Conservation (phyloP, 2,888 invertebrate genomes). For the Trichogramma evanescens region DNA sequence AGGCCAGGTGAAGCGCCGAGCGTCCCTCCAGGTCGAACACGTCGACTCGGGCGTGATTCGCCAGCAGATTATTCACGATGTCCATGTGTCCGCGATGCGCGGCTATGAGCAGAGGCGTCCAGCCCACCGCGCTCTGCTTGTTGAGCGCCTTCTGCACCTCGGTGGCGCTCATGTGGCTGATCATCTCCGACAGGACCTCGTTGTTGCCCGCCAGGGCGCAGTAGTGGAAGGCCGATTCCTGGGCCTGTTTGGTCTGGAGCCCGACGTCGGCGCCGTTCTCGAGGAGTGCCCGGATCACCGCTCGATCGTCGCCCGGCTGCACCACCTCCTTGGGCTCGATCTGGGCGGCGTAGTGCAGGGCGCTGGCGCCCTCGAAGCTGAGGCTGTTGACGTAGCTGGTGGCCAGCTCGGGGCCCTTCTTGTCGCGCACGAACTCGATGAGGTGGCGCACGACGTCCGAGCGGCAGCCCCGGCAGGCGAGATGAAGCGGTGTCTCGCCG, state of each 20-base stretch:
- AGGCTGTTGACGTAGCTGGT: constrained; percentile 80
- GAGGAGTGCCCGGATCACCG: constrained; percentile 82
- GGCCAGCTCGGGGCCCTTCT: constrained; percentile 69
- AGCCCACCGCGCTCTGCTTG: constrained; percentile 86
- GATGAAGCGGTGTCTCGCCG: constrained; percentile 92
- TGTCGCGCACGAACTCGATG: constrained; percentile 72
- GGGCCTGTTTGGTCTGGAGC: constrained; percentile 73
- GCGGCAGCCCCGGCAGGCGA: constrained; percentile 81
- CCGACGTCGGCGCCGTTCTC: constrained; percentile 88
- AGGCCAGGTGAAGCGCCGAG: constrained; percentile 91
- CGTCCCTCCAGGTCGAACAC: constrained; percentile 95
- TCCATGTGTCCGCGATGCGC: constrained; percentile 93
- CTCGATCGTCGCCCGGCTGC: constrained; percentile 67
- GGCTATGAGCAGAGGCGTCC: constrained; percentile 95
- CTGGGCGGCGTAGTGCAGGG: constrained; percentile 90
- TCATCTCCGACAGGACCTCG: constrained; percentile 89
- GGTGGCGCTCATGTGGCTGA: constrained; percentile 79
- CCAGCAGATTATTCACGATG: constrained; percentile 79
- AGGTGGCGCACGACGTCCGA: constrained; percentile 82
- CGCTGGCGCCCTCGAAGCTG: constrained; percentile 88
- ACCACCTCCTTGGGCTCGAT: constrained; percentile 75
- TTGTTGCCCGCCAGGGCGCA: constrained; percentile 93
- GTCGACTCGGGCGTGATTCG: constrained; percentile 95
- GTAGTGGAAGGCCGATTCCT: constrained; percentile 93
- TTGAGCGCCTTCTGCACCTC: constrained; percentile 92